Percentiles rank a stretch among this genome's conserved stretches.
phyloP scores from a whole-genome alignment of 2,888 invertebrate species.

The Mylabris sibirica region DNA sequence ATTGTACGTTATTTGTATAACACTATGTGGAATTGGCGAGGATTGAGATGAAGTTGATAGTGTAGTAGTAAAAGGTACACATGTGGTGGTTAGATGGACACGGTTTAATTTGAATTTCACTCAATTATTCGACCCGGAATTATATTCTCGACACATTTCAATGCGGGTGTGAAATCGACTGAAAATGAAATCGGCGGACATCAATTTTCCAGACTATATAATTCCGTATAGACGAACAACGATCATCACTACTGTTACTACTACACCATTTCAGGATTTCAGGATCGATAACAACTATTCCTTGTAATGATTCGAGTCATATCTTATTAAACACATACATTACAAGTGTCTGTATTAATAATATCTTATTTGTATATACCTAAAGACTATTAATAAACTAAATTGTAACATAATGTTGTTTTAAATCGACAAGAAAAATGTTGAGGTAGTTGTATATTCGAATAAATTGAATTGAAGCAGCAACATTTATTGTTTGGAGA shows the following conservation, averaged over 20 bases:
- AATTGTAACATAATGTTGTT: not conserved
- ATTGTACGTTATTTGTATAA: no score
- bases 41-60: conserved; percentile 29
- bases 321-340: conserved; percentile 20
- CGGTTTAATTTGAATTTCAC: conserved; percentile 55
- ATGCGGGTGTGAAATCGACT: conserved; percentile 58
- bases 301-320: conserved; percentile 22
- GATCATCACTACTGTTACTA: conserved; percentile 19
- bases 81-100: conserved; percentile 45
- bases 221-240: conserved; percentile 47
- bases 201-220: conserved; percentile 60
- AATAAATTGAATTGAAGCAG: no score
- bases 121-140: conserved; percentile 57
- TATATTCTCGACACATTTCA: conserved; percentile 57
- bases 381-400: not conserved
- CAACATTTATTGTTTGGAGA: no score
- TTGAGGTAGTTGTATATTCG: not conserved
- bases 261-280: conserved; percentile 27
- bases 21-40: conserved; percentile 16
- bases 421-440: not conserved
- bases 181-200: conserved; percentile 60
- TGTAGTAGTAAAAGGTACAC: conserved; percentile 25
- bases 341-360: not conserved
- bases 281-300: conserved; percentile 37
- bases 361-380: not conserved